Evolutionary conservation across 2,888 invertebrate genomes (phyloP), one percentile per base, ranked within the genome.

Genomic region (Erannis defoliaria): DNA sequence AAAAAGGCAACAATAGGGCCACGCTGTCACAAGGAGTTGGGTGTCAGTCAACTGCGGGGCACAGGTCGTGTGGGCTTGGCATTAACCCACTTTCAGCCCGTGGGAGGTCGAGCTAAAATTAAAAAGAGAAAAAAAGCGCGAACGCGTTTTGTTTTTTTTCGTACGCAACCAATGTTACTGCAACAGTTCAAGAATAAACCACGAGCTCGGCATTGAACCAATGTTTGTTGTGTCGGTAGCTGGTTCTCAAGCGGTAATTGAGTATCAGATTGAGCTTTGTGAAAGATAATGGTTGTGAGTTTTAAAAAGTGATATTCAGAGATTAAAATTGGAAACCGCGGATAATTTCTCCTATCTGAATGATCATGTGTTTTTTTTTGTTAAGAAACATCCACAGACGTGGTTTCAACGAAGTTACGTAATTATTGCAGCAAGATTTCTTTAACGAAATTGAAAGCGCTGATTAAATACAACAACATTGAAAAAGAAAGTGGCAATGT

Each of bases 101-200:
- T 90, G 89, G 91, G 92, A 88, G 89, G 91, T 80, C 85, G 84
- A 82, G 88, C 88, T 86, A 88, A 89, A 87, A 85, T 85, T 86
- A 84, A 82, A 82, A 76, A 84, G 49, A 84, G 23, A 82, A 76
- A 85, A 84, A 86, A 82, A 76, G 77, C 78, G 77, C 81, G 73
- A 80, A 75, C 80, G 74, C 37, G 77, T 82, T 68, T 81, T 80
- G 81, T 82, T 83, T 78, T 78, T 68, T 67, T 26, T 43, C 9
- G 75, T 82, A 80, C 86, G 84, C 84, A 86, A 83, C 74, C 78
- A 68, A 63, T 69, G 76, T 83, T 85, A 82, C 77, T 75, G 79
- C 86, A 86, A 84, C 78, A 75, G 77, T 82, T 84, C 76, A 81
- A 85, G 81, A 85, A 84, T 86, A 84, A 80, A 62, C 63, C 46